Percentiles rank a stretch among this genome's conserved stretches.
Evolutionary conservation across 2,113 vertebrate genomes (phyloP).

Genomic region (Catharus fuscescens): DNA sequence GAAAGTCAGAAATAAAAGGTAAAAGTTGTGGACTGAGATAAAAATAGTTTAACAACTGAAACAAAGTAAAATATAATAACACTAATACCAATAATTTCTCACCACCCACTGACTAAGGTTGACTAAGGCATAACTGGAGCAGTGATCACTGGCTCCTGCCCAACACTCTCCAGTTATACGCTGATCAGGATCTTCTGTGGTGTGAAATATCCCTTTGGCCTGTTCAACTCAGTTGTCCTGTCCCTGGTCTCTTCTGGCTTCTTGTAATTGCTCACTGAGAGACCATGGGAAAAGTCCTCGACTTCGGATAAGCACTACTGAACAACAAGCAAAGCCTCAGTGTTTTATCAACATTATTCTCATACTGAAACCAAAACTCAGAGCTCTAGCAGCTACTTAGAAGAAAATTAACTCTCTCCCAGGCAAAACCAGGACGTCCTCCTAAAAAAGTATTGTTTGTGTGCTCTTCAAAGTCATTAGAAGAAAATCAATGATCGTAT

Average conservation of each 20-base stretch:
- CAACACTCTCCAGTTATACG: not conserved
- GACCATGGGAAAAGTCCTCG: not conserved
- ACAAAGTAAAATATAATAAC: not conserved
- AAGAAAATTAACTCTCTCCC: not conserved
- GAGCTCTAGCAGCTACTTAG: not conserved
- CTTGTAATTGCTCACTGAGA: not conserved
- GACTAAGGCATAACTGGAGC: rapidly evolving
- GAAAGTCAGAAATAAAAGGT: not conserved
- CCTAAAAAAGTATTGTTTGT: not conserved
- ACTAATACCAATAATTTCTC: not conserved
- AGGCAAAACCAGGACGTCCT: not conserved
- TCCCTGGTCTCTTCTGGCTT: not conserved
- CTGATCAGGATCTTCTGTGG: not conserved
- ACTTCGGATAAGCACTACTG: too few relatives aligned
- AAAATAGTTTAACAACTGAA: not conserved
- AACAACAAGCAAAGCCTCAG: not conserved
- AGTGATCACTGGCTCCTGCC: not conserved
- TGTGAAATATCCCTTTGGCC: not conserved
- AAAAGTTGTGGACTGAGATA: not conserved
- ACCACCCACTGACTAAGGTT: too few relatives aligned
- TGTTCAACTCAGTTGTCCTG: not conserved
- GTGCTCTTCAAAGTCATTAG: not conserved
- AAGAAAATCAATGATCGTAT: not conserved
- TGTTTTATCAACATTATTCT: not conserved
- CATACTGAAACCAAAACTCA: not conserved